phyloP scores from a whole-genome alignment of 2,797 vertebrate genomes.

The Microctenopoma lineatum region DNA sequence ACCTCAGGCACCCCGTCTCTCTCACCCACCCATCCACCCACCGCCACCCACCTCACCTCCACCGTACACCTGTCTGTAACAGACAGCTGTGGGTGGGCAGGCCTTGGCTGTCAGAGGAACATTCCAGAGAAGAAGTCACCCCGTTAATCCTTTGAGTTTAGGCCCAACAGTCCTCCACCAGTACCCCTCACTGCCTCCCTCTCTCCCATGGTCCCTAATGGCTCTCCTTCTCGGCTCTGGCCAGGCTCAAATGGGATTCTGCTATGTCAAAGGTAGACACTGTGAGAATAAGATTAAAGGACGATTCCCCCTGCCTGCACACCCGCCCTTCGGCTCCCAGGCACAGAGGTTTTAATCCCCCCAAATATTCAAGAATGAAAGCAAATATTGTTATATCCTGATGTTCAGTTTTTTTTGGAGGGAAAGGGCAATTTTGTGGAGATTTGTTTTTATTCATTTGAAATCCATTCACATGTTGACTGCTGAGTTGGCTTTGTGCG shows the following conservation, averaged over 20 bases:
- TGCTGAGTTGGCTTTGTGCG: not conserved
- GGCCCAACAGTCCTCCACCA: slow-evolving; percentile 60
- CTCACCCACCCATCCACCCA: slow-evolving; percentile 40
- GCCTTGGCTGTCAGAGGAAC: slow-evolving; percentile 80
- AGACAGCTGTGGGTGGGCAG: slow-evolving; percentile 83
- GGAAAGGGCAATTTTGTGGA: slow-evolving; percentile 2
- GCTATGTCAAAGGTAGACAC: slow-evolving; percentile 69
- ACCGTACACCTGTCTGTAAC: slow-evolving; percentile 80
- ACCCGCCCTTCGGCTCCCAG: slow-evolving; percentile 49
- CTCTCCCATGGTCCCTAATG: slow-evolving; percentile 31
- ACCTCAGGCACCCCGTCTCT: slow-evolving; percentile 30
- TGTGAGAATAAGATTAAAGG: slow-evolving; percentile 79
- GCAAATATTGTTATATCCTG: slow-evolving; percentile 73
- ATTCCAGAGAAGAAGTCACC: slow-evolving; percentile 86
- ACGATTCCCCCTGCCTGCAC: slow-evolving; percentile 44
- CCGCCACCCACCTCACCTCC: slow-evolving; percentile 49
- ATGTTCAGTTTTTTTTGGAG: slow-evolving; percentile 37
- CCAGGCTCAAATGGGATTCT: slow-evolving; percentile 68
- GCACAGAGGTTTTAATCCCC: slow-evolving; percentile 73
- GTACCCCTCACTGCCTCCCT: slow-evolving; percentile 40
- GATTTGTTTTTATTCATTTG: not conserved
- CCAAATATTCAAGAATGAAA: slow-evolving; percentile 79
- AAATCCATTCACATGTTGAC: slow-evolving; percentile 3
- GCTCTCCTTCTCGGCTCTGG: slow-evolving; percentile 51
- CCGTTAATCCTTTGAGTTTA: slow-evolving; percentile 83